These are phyloP conservation scores for Galerucella calmariensis DNA, from an alignment of 2,888 invertebrate species.

Conservation along the genomic window DNA sequence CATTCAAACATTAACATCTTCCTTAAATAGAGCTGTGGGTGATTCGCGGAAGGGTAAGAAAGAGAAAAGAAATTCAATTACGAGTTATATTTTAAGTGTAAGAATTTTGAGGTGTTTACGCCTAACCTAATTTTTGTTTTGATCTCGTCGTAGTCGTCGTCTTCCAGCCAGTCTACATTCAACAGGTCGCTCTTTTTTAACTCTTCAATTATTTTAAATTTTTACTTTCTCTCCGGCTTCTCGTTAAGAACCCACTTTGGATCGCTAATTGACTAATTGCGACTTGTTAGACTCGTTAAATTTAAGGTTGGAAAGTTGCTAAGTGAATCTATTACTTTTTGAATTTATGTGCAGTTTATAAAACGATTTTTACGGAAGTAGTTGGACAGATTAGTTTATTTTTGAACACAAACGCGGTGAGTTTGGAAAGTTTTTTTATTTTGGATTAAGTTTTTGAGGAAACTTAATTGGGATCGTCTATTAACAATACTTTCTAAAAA, in stretches of 20 bases:
- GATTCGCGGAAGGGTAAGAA: slow-evolving; percentile 42
- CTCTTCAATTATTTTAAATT: slow-evolving; percentile 59
- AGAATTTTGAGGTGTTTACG: slow-evolving; percentile 61
- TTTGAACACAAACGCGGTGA: too few relatives aligned
- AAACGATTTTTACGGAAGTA: not conserved
- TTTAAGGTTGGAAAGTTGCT: slow-evolving; percentile 22
- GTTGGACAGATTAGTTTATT: not conserved
- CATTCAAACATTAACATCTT: not conserved
- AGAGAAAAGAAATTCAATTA: slow-evolving; percentile 56
- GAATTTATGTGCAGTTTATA: not conserved
- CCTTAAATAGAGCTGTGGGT: slow-evolving; percentile 1
- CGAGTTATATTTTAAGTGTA: too few relatives aligned
- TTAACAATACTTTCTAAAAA: too few relatives aligned
- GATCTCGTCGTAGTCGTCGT: slow-evolving; percentile 29
- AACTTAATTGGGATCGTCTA: too few relatives aligned
- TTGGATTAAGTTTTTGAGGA: too few relatives aligned
- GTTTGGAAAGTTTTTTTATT: too few relatives aligned
- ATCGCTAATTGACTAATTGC: slow-evolving; percentile 36
- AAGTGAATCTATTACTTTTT: slow-evolving; percentile 26
- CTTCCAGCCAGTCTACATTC: slow-evolving; percentile 40
- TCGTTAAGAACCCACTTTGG: slow-evolving; percentile 31
- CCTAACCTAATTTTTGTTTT: slow-evolving; percentile 63
- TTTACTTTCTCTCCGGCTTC: slow-evolving; percentile 38
- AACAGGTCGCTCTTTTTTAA: slow-evolving; percentile 58
- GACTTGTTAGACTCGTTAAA: slow-evolving; percentile 30